phyloP scores from a whole-genome alignment of 2,888 invertebrate species.

The Saturnia pavonia region DNA sequence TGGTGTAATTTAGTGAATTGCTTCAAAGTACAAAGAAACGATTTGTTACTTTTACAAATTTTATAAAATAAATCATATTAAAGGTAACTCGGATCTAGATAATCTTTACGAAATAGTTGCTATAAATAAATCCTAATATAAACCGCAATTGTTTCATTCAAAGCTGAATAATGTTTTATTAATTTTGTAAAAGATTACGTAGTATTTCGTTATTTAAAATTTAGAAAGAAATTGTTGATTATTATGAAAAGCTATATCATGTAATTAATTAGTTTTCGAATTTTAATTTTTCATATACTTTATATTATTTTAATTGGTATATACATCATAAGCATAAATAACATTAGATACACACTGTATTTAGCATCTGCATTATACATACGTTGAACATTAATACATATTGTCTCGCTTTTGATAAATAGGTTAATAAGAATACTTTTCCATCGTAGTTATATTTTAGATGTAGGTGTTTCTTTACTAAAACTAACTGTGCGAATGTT shows the following conservation, averaged over 20 bases:
- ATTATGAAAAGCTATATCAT: slow-evolving; percentile 60
- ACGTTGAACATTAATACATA: slow-evolving; percentile 54
- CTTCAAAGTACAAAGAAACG: slow-evolving; percentile 86
- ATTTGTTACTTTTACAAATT: slow-evolving; percentile 88
- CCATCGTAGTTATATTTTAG: slow-evolving; percentile 65
- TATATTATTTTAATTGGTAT: slow-evolving; percentile 24
- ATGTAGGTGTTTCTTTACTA: slow-evolving; percentile 61
- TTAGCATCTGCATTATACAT: slow-evolving; percentile 59
- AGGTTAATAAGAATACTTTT: slow-evolving; percentile 63
- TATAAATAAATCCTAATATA: slow-evolving; percentile 70
- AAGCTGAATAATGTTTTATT: slow-evolving; percentile 52
- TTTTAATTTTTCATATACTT: slow-evolving; percentile 43
- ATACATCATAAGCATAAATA: slow-evolving; percentile 30
- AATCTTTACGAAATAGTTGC: slow-evolving; percentile 76
- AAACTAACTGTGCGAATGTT: slow-evolving; percentile 61
- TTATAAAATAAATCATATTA: slow-evolving; percentile 82
- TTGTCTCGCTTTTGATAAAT: slow-evolving; percentile 60
- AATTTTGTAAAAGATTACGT: slow-evolving; percentile 55
- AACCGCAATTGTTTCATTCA: slow-evolving; percentile 59
- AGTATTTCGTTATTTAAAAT: slow-evolving; percentile 65
- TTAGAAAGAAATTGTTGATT: slow-evolving; percentile 74
- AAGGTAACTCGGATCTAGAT: slow-evolving; percentile 68
- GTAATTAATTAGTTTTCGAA: slow-evolving; percentile 50
- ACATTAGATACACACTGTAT: slow-evolving; percentile 25
- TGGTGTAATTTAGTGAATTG: slow-evolving; percentile 84